phyloP scores from a whole-genome alignment of 2,797 vertebrate species.

The Tachyglossus aculeatus region DNA sequence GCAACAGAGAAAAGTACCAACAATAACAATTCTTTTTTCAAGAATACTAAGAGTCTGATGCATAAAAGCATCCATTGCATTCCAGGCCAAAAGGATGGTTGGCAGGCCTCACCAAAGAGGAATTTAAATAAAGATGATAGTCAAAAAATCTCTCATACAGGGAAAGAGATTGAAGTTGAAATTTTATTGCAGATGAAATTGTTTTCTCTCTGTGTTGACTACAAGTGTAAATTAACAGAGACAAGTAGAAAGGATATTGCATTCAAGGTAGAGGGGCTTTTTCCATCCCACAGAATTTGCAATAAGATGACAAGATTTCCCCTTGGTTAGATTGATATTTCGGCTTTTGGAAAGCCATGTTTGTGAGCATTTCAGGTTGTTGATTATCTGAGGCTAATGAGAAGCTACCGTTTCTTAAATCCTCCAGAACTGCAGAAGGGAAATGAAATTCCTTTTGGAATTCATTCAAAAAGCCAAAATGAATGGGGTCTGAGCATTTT shows the following conservation, averaged over 20 bases:
- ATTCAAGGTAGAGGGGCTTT: background rate
- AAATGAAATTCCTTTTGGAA: too few relatives aligned
- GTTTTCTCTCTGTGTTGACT: slow-evolving; percentile 2
- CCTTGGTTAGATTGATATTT: background rate
- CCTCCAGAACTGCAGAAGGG: too few relatives aligned
- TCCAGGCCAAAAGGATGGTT: background rate
- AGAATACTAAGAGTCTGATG: background rate
- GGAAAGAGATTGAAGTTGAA: background rate
- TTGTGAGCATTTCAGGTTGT: background rate
- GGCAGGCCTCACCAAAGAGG: background rate
- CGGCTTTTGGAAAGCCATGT: background rate
- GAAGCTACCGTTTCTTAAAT: too few relatives aligned
- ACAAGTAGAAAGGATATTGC: background rate
- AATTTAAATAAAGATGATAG: background rate
- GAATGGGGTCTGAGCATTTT: too few relatives aligned
- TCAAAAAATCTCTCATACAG: background rate
- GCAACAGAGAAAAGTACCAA: background rate
- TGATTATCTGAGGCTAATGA: too few relatives aligned
- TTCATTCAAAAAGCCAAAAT: too few relatives aligned
- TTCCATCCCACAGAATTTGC: background rate
- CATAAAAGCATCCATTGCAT: background rate
- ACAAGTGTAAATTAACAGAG: background rate
- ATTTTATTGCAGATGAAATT: background rate
- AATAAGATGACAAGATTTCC: background rate
- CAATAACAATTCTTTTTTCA: background rate